Evolutionary conservation across 2,888 invertebrate genomes (phyloP).

Genomic region (Macrosoma leucophasiata): DNA sequence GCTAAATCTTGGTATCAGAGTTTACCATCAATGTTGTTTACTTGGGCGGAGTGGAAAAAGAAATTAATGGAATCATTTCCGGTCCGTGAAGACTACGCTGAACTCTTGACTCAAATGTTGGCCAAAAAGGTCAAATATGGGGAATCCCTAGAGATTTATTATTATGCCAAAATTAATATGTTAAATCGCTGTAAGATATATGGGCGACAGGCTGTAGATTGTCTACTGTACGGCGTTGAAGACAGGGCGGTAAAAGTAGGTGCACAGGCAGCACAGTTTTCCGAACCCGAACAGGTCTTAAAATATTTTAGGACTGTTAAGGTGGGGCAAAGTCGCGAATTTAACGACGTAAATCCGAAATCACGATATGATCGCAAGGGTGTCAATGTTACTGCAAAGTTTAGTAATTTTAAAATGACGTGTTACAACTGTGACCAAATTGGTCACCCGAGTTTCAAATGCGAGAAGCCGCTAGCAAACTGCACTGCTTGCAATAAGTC

Average conservation of each 20-base stretch:
- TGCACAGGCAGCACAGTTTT: slow-evolving; percentile 23
- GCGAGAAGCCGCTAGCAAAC: slow-evolving; percentile 1
- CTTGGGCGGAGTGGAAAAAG: slow-evolving; percentile 22
- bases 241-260: slow-evolving; percentile 22
- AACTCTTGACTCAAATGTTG: slow-evolving; percentile 21
- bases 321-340: background rate
- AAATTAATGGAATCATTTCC: slow-evolving; percentile 22
- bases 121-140: slow-evolving; percentile 16
- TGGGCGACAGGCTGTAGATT: slow-evolving; percentile 23
- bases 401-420: slow-evolving; percentile 1
- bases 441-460: slow-evolving; percentile 6
- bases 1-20: slow-evolving; percentile 25
- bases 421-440: slow-evolving; percentile 5
- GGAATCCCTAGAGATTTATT: slow-evolving; percentile 22
- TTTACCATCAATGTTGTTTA: slow-evolving; percentile 15
- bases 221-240: slow-evolving; percentile 21
- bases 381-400: slow-evolving; percentile 1
- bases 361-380: background rate
- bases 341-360: background rate
- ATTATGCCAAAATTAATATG: slow-evolving; percentile 19
- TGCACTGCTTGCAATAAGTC: slow-evolving; percentile 1
- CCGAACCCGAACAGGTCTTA: slow-evolving; percentile 20
- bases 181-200: slow-evolving; percentile 21
- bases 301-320: slow-evolving; percentile 21
- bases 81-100: slow-evolving; percentile 18